These are phyloP conservation scores for Loripinus fragilis DNA, from an alignment of 2,888 invertebrate genomes.

Conservation along the genomic window DNA sequence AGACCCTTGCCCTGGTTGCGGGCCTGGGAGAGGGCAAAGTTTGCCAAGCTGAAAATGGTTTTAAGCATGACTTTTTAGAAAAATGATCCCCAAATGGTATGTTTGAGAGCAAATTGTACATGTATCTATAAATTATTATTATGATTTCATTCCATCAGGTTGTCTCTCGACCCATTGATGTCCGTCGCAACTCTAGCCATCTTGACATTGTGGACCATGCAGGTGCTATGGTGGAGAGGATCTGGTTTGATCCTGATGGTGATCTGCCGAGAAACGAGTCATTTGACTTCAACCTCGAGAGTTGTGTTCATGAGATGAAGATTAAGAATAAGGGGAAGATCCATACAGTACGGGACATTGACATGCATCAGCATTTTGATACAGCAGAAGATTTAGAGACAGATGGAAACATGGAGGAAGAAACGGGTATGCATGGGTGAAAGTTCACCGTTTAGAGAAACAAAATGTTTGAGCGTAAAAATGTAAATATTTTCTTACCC, in stretches of 20 bases:
- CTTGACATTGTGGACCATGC: constrained; percentile 52
- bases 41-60: no score
- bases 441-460: no score
- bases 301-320: constrained; percentile 34
- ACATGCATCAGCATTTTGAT: constrained; percentile 43
- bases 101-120: no score
- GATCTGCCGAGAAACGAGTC: constrained; percentile 50
- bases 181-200: constrained; percentile 49
- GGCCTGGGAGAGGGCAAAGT: no score
- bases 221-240: constrained; percentile 42
- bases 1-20: no score
- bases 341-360: constrained; percentile 31
- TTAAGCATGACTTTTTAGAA: no score
- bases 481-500: no score
- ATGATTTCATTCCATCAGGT: constrained; percentile 12
- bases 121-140: no score
- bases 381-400: constrained; percentile 19
- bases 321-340: constrained; percentile 28
- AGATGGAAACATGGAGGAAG: constrained; percentile 3
- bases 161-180: constrained; percentile 24
- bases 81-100: no score
- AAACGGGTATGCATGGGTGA: no score
- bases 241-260: constrained; percentile 48
- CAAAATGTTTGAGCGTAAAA: no score
- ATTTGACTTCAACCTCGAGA: constrained; percentile 36